Conservation (phyloP, 2,888 invertebrate species). For the Dryadula phaetusa region DNA sequence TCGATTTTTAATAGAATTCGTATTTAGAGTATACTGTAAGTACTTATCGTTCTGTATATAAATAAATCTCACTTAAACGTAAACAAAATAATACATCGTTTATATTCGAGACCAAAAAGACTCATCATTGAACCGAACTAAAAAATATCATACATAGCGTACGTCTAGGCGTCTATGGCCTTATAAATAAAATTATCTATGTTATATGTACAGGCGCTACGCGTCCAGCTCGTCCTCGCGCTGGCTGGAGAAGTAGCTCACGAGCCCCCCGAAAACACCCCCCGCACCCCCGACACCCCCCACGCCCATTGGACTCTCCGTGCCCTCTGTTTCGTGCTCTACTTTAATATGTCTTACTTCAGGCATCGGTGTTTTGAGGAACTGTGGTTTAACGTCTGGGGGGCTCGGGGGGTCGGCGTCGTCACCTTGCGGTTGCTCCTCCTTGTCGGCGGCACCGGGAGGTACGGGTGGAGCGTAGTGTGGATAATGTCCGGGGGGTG, state of each 20-base stretch:
- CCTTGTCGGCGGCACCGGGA: slow-evolving; percentile 39
- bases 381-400: slow-evolving; percentile 47
- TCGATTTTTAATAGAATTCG: slow-evolving; percentile 79
- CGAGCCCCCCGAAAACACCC: slow-evolving; percentile 94
- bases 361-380: slow-evolving; percentile 38
- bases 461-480: no score
- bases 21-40: slow-evolving; percentile 82
- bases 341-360: slow-evolving; percentile 27
- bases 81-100: slow-evolving; percentile 81
- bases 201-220: slow-evolving; percentile 64
- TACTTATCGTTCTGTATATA: slow-evolving; percentile 79
- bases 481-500: no score
- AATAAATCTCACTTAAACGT: slow-evolving; percentile 83
- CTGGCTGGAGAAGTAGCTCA: slow-evolving; percentile 96
- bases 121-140: slow-evolving; percentile 63
- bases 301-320: slow-evolving; percentile 34
- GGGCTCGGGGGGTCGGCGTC: slow-evolving; percentile 42
- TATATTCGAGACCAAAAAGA: slow-evolving; percentile 80
- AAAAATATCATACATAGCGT: slow-evolving; percentile 69
- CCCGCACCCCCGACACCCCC: slow-evolving; percentile 74
- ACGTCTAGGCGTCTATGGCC: slow-evolving; percentile 50
- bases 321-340: slow-evolving; percentile 10
- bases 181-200: slow-evolving; percentile 69
- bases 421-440: slow-evolving; percentile 17
- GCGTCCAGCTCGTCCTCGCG: slow-evolving; percentile 93